Evolutionary conservation across 2,888 invertebrate genomes (phyloP).

Genomic region (Steinernema hermaphroditum): DNA sequence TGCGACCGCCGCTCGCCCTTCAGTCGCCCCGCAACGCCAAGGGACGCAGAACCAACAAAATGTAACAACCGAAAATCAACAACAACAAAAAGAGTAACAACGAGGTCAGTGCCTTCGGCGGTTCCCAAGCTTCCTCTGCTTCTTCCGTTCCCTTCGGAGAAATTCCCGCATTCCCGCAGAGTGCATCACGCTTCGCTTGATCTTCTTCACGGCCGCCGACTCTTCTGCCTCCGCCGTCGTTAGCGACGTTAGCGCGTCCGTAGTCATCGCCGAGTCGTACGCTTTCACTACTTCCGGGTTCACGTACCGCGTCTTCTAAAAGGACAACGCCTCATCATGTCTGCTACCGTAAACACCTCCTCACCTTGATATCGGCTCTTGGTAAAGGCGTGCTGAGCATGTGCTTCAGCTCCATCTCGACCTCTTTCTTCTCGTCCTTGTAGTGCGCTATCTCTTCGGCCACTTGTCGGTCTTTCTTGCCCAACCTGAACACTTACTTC

Average conservation of each 20-base stretch:
- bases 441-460: not conserved
- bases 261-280: conserved; percentile 1
- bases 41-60: not conserved
- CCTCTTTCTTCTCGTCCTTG: conserved; percentile 9
- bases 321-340: not conserved
- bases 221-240: not conserved
- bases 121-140: not conserved
- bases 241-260: conserved; percentile 15
- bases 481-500: not conserved
- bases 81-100: not conserved
- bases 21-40: not conserved
- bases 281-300: conserved; percentile 12
- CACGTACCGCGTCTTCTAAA: not conserved
- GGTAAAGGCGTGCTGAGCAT: conserved; percentile 19
- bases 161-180: conserved; percentile 17
- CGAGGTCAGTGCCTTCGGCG: not conserved
- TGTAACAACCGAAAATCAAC: conserved; percentile 9
- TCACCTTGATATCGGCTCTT: conserved; percentile 14
- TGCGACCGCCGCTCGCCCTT: not conserved
- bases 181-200: conserved; percentile 9
- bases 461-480: conserved; percentile 21
- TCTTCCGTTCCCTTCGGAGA: conserved; percentile 12
- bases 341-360: not conserved
- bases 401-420: conserved; percentile 11
- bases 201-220: conserved; percentile 5